Evolutionary conservation across 1,140 invertebrate genomes (phyloP).

Genomic region (Piezodorus guildinii): DNA sequence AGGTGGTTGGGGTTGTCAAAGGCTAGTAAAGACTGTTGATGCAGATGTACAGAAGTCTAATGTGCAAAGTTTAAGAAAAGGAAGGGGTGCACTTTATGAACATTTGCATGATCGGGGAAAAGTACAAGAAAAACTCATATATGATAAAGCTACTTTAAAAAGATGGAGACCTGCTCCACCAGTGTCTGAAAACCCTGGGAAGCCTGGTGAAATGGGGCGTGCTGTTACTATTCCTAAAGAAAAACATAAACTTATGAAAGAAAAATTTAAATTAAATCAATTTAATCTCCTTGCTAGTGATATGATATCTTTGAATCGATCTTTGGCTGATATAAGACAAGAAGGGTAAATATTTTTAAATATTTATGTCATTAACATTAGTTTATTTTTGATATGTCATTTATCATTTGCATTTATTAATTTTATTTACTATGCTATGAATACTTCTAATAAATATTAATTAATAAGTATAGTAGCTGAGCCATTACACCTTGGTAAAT

Average conservation of each 20-base stretch:
- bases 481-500: too few relatives aligned
- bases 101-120: conserved; percentile 26
- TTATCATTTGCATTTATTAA: too few relatives aligned
- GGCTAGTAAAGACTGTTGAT: conserved; percentile 34
- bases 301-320: conserved; percentile 92
- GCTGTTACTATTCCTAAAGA: conserved; percentile 75
- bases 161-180: conserved; percentile 59
- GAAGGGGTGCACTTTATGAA: conserved; percentile 28
- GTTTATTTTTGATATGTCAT: too few relatives aligned
- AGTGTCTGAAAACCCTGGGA: conserved; percentile 51
- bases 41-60: background rate
- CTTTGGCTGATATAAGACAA: conserved; percentile 86
- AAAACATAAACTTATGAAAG: conserved; percentile 76
- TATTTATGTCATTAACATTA: too few relatives aligned
- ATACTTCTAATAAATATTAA: too few relatives aligned
- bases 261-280: conserved; percentile 95
- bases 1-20: conserved; percentile 49
- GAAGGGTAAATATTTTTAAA: conserved; percentile 54
- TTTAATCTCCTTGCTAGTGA: conserved; percentile 97
- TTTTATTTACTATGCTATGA: too few relatives aligned
- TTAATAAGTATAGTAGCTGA: too few relatives aligned
- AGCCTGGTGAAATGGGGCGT: conserved; percentile 79
- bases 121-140: conserved; percentile 31
- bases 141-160: conserved; percentile 43
- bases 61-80: conserved; percentile 22